Percentiles rank a stretch among this genome's conserved stretches.
These are phyloP conservation scores for Halichondria panicea DNA, from an alignment of 37 sponge, comb jelly and placozoan species.

Conservation along the genomic window DNA sequence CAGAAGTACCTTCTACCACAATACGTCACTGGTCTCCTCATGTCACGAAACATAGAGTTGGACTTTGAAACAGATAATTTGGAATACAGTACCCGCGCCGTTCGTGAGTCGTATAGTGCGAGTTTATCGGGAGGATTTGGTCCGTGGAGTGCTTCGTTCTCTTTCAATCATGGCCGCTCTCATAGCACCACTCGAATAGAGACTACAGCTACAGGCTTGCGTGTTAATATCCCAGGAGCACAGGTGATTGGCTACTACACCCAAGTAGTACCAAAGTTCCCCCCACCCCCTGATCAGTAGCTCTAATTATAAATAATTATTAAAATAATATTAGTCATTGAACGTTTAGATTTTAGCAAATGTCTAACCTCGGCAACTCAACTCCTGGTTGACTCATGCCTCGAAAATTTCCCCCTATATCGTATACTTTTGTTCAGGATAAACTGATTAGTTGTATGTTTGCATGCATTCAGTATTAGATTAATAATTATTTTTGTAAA, in stretches of 20 bases:
- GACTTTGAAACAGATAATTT: not conserved
- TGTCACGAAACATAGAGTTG: constrained; percentile 14
- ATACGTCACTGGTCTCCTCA: constrained; percentile 18
- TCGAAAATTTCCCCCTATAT: no score
- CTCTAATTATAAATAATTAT: no score
- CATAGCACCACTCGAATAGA: not conserved
- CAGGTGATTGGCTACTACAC: constrained; percentile 35
- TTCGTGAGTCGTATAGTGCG: not conserved
- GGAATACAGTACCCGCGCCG: not conserved
- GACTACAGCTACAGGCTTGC: constrained; percentile 1
- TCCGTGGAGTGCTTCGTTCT: not conserved
- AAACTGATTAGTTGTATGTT: no score
- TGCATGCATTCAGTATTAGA: no score
- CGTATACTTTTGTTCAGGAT: no score
- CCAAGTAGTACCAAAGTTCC: constrained; percentile 22
- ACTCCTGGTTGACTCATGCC: no score
- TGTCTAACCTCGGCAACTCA: no score
- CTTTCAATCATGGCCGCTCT: not conserved
- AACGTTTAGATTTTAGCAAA: no score
- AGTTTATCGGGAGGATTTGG: not conserved
- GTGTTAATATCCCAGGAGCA: constrained; percentile 20
- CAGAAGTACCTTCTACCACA: constrained; percentile 35
- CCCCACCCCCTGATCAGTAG: no score
- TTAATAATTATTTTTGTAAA: no score
- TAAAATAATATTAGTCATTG: no score